These are phyloP conservation scores for Platyscapa corneri DNA, from an alignment of 1,140 invertebrate species.

Conservation along the genomic window DNA sequence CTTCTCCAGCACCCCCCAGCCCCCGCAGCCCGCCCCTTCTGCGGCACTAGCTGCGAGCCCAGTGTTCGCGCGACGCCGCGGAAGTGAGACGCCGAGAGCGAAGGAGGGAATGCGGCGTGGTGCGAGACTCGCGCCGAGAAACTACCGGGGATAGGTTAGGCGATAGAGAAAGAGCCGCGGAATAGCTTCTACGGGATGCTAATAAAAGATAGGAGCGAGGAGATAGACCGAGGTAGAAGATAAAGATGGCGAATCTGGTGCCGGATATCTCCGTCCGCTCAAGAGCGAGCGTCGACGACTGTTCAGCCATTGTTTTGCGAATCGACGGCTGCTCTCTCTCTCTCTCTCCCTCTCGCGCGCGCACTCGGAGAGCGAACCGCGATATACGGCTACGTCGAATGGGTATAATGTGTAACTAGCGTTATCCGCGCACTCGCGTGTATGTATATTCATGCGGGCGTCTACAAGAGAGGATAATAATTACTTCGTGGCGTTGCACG, in stretches of 20 bases:
- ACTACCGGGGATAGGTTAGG: constrained; percentile 63
- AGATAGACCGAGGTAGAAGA: constrained; percentile 60
- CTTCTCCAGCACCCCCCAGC: constrained; percentile 51
- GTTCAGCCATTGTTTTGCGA: constrained; percentile 63
- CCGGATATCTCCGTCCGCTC: constrained; percentile 4
- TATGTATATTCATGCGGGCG: constrained; percentile 29
- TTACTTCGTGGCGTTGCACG: constrained; percentile 15
- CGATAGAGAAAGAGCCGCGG: constrained; percentile 68
- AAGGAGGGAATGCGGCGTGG: no score
- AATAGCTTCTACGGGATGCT: constrained; percentile 71
- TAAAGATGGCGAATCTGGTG: constrained; percentile 46
- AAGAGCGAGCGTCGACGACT: constrained; percentile 17
- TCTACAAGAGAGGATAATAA: constrained; percentile 27
- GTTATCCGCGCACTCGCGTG: constrained; percentile 14
- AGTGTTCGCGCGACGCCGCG: constrained; percentile 19
- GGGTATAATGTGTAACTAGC: constrained; percentile 34
- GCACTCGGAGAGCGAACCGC: neutral
- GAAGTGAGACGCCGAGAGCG: neutral
- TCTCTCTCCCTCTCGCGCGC: neutral
- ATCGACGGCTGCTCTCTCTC: constrained; percentile 46
- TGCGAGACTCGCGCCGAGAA: constrained; percentile 59
- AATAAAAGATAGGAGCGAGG: constrained; percentile 72
- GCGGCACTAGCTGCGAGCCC: neutral
- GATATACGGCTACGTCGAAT: constrained; percentile 25
- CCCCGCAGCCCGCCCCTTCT: neutral